Evolutionary conservation across 1,140 invertebrate species (phyloP), one percentile per base, ranked within the genome.

Genomic region (Kradibia gibbosae): DNA sequence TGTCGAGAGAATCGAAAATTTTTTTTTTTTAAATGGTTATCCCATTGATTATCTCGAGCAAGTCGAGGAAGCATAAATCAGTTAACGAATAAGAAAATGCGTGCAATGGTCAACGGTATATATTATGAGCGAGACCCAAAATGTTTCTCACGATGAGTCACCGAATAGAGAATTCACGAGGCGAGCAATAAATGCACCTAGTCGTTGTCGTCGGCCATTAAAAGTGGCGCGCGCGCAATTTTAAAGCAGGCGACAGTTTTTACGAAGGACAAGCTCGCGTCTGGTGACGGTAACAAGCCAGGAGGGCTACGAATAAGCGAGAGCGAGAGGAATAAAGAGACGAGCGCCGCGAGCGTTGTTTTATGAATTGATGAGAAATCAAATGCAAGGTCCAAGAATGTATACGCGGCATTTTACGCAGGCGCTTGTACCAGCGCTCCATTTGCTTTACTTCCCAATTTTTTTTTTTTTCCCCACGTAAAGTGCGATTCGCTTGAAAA

Each of bases 281-380:
- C 62, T 22, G 45, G 45, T 17, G 45, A 48, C 45, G 45, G 45
- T 17, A 17, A 48, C 45, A 17, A 28, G 31, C 70, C 15, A 50
- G 5, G 13, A 50, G 34, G 70, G 48, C 34, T 53, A 42, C 31
- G 48, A 74, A 45, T 22, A 11, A 7, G 22, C 11, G 39, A 39
- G 20, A 55, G 48, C 25, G 20, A 34, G 55, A 76, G 55, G 65
- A 39, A 73, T n/a, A 80, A n/a, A n/a, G 70, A 72, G 48, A 75
- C 57, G 20, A n/a, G 72, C 57, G 45, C 42, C 70, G 67, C 71
- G 60, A 55, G 53, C 55, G 48, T 60, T 39, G 45, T 28, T 81
- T 81, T 81, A 81, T 81, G 77, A 81, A 81, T 81, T 77, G 80
- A 81, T 77, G 50, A 39, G 34, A 77, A 50, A 81, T 77, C 76